Conservation (phyloP, 2,113 vertebrate species). For the Prunella fulvescens region DNA sequence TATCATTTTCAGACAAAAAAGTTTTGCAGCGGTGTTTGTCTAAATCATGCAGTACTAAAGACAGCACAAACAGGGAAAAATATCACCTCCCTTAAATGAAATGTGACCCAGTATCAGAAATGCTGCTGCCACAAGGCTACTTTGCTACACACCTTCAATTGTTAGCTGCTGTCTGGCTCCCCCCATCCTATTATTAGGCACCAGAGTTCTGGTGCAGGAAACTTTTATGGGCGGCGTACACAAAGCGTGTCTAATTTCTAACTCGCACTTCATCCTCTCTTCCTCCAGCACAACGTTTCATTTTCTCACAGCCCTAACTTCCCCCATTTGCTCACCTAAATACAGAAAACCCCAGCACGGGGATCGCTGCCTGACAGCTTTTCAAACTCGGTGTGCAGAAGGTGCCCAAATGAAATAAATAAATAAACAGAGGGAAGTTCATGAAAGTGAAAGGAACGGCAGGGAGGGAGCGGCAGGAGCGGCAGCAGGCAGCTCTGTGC, state of each 20-base stretch:
- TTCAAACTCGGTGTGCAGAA: conserved; percentile 20
- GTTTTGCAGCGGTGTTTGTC: not conserved
- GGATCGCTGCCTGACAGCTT: conserved; percentile 40
- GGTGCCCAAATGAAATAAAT: conserved; percentile 20
- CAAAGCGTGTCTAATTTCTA: conserved; percentile 40
- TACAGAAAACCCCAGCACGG: not conserved
- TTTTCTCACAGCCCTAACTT: conserved; percentile 30
- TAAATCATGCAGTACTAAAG: not conserved
- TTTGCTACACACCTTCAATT: conserved; percentile 7
- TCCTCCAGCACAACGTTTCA: conserved; percentile 1
- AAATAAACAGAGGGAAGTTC: conserved; percentile 59
- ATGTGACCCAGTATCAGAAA: not conserved
- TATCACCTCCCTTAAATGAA: not conserved
- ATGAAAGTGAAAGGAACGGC: conserved; percentile 60
- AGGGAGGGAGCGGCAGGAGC: conserved; percentile 30
- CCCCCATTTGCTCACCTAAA: conserved; percentile 15
- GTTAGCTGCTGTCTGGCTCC: conserved; percentile 29
- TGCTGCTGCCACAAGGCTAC: conserved; percentile 24
- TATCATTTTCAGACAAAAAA: conserved; percentile 25
- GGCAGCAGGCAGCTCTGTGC: not conserved
- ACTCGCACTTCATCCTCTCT: not conserved
- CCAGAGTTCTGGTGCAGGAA: conserved; percentile 24
- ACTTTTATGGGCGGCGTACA: conserved; percentile 33
- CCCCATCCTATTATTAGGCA: conserved; percentile 17
- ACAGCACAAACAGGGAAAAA: not conserved